A percentile compares a stretch with the other conserved stretches of the same genome.
These are phyloP conservation scores for Macropis europaea DNA, from an alignment of 2,888 invertebrate genomes.

Conservation along the genomic window DNA sequence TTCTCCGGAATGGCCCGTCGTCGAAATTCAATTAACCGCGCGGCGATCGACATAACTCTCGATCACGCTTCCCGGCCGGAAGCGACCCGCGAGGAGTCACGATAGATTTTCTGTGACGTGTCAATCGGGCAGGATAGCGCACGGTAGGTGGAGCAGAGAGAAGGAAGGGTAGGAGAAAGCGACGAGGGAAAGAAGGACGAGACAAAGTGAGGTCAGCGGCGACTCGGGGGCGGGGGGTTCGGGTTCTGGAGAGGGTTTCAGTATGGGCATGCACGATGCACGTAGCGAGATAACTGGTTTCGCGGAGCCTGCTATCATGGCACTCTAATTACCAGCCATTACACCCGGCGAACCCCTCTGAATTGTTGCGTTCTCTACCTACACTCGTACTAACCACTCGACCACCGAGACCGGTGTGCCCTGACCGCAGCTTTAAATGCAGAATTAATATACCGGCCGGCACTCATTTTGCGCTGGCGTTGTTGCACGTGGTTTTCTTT, in stretches of 20 bases:
- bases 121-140: conserved; percentile 56
- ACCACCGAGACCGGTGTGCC: conserved; percentile 73
- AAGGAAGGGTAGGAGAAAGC: conserved; percentile 39
- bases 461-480: conserved; percentile 69
- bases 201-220: too few relatives aligned
- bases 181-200: conserved; percentile 23
- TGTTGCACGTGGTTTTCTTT: conserved; percentile 69
- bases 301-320: conserved; percentile 77
- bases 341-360: conserved; percentile 75
- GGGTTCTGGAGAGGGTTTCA: conserved; percentile 48
- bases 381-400: conserved; percentile 72
- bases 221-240: conserved; percentile 17
- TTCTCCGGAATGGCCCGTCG: too few relatives aligned
- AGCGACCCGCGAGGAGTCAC: conserved; percentile 19
- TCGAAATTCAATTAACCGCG: conserved; percentile 26
- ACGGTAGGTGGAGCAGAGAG: neutral
- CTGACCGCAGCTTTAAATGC: conserved; percentile 76
- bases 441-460: conserved; percentile 75
- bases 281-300: conserved; percentile 78
- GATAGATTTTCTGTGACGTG: conserved; percentile 62
- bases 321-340: conserved; percentile 78
- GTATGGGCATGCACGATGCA: conserved; percentile 75
- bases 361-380: conserved; percentile 76
- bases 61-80: neutral
- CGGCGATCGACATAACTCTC: conserved; percentile 1